These are phyloP conservation scores for Trachythela sp. DNA, from an alignment of 64 coral and sea anemone species.

Conservation along the genomic window DNA sequence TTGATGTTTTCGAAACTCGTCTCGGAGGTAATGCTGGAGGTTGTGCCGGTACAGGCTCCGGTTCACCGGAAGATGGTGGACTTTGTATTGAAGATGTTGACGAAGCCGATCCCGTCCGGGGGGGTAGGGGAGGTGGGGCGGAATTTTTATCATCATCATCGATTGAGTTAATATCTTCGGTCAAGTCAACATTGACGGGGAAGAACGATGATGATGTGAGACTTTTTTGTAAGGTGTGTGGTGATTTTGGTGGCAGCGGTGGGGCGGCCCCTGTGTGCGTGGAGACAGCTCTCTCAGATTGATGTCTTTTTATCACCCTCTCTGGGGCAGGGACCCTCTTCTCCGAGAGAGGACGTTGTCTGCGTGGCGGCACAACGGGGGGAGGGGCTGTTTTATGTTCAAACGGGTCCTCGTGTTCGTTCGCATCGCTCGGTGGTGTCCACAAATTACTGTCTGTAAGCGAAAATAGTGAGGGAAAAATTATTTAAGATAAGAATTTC, in stretches of 20 bases:
- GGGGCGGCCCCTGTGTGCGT: slow-evolving; percentile 50
- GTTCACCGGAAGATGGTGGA: not conserved
- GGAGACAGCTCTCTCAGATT: slow-evolving; percentile 23
- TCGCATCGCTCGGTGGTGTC: slow-evolving; percentile 50
- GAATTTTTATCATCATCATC: slow-evolving; percentile 29
- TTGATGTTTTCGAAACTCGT: not conserved
- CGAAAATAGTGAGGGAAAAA: slow-evolving; percentile 1
- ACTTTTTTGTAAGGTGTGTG: slow-evolving; percentile 12
- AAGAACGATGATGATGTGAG: not conserved
- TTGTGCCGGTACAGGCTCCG: not conserved
- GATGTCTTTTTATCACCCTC: slow-evolving; percentile 43
- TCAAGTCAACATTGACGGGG: slow-evolving; percentile 60
- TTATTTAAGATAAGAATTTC: not conserved
- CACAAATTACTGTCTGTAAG: slow-evolving; percentile 39
- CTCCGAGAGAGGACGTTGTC: slow-evolving; percentile 49
- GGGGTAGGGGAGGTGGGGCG: slow-evolving; percentile 66
- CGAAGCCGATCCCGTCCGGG: not conserved
- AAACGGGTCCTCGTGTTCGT: slow-evolving; percentile 82
- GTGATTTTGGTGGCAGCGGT: slow-evolving; percentile 62
- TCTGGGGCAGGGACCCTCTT: slow-evolving; percentile 44
- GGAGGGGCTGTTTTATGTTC: slow-evolving; percentile 50
- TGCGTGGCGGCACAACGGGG: slow-evolving; percentile 42
- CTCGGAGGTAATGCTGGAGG: not conserved
- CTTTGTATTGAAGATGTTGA: not conserved
- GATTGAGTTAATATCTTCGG: slow-evolving; percentile 20